These are phyloP conservation scores for Pyrrhosoma nymphula DNA, from an alignment of 2,888 invertebrate genomes.

Conservation along the genomic window DNA sequence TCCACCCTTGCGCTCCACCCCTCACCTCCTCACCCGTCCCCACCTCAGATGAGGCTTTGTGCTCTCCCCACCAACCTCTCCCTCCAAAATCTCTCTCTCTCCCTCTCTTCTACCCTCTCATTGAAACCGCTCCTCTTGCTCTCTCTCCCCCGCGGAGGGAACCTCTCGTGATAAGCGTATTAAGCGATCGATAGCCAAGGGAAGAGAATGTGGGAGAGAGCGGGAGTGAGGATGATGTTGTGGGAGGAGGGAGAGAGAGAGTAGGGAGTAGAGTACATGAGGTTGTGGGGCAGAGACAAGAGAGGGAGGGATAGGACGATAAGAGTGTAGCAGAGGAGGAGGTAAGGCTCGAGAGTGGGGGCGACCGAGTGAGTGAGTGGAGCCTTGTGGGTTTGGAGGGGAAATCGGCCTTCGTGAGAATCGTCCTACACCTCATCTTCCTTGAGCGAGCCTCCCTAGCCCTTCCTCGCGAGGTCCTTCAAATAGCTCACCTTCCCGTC, in stretches of 20 bases:
- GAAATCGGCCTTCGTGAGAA: neutral
- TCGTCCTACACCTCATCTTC: neutral
- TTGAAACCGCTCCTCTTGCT: slow-evolving; percentile 54
- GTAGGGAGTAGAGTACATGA: slow-evolving; percentile 4
- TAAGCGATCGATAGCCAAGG: slow-evolving; percentile 50
- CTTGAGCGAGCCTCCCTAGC: neutral
- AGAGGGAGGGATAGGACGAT: neutral
- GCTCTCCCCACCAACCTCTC: slow-evolving; percentile 10
- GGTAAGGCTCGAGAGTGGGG: neutral
- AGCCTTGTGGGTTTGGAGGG: neutral
- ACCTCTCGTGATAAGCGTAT: slow-evolving; percentile 65
- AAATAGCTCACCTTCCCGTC: slow-evolving; percentile 7
- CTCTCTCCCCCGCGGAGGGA: slow-evolving; percentile 13
- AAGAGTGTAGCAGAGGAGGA: neutral
- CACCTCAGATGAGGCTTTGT: slow-evolving; percentile 60
- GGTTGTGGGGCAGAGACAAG: neutral
- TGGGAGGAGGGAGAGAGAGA: neutral
- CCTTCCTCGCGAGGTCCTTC: neutral
- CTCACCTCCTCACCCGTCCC: slow-evolving; percentile 3
- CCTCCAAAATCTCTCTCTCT: neutral
- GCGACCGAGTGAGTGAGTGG: neutral
- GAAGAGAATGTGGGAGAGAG: neutral
- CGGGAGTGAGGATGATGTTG: neutral
- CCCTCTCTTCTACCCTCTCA: slow-evolving; percentile 21
- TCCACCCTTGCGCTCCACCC: slow-evolving; percentile 11